Evolutionary conservation across 2,797 vertebrate genomes (phyloP).

Genomic region (Tangara arthus): DNA sequence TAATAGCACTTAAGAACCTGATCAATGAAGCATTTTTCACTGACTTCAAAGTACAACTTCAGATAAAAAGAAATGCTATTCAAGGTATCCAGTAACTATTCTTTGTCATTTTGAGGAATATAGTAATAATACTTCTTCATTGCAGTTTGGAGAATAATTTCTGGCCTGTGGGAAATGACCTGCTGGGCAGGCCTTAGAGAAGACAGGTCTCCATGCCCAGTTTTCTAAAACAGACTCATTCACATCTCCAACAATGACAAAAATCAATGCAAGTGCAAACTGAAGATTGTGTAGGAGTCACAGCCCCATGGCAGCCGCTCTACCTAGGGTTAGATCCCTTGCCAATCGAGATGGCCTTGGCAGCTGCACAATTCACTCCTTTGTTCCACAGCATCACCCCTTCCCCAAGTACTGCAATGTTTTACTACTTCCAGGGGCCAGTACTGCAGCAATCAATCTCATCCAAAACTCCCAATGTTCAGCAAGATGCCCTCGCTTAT

Average conservation of each 20-base stretch:
- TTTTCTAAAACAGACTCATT: background rate
- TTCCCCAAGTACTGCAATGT: fast-evolving
- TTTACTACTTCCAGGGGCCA: background rate
- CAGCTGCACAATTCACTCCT: background rate
- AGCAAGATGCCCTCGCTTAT: background rate
- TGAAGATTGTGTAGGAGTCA: background rate
- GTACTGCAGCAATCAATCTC: background rate
- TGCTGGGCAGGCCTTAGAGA: background rate
- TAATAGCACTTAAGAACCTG: background rate
- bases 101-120: background rate
- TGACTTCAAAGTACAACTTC: background rate
- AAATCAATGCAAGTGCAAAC: background rate
- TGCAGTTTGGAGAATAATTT: background rate
- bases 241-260: background rate
- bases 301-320: background rate
- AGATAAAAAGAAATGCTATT: background rate
- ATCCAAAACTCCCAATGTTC: background rate
- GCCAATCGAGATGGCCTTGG: background rate
- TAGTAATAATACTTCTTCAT: fast-evolving
- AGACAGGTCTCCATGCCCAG: background rate
- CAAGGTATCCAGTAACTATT: background rate
- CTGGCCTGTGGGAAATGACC: background rate
- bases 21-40: background rate
- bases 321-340: background rate
- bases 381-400: background rate